Conservation (phyloP, 2,888 invertebrate genomes). For the Agonopterix alstromeriana region DNA sequence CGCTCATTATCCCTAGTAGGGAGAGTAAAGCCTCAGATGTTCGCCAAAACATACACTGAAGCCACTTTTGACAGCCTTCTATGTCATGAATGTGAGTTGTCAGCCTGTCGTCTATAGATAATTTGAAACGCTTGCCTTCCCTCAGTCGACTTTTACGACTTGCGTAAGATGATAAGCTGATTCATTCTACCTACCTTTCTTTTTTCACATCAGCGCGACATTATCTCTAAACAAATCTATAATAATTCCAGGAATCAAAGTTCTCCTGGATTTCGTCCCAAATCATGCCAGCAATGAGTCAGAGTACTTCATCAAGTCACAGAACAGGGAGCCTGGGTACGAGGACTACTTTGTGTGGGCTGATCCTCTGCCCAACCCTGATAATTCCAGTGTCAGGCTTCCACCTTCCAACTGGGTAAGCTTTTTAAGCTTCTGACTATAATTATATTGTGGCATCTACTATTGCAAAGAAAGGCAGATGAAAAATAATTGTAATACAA, state of each 20-base stretch:
- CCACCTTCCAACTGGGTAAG: conserved; percentile 75
- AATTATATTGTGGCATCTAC: background rate
- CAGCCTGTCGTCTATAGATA: too few relatives aligned
- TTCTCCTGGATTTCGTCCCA: conserved; percentile 82
- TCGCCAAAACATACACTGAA: too few relatives aligned
- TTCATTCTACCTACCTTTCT: too few relatives aligned
- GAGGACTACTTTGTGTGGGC: conserved; percentile 88
- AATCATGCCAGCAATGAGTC: conserved; percentile 85
- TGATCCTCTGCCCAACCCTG: conserved; percentile 64
- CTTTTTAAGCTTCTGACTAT: too few relatives aligned
- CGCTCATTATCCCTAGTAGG: too few relatives aligned
- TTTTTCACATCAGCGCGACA: too few relatives aligned
- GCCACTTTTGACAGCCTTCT: too few relatives aligned
- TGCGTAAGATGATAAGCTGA: too few relatives aligned
- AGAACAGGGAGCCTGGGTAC: conserved; percentile 75
- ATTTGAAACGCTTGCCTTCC: too few relatives aligned
- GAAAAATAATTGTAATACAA: background rate
- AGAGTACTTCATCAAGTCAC: conserved; percentile 87
- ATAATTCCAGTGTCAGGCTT: conserved; percentile 33
- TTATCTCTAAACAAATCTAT: background rate
- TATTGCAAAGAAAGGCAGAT: background rate
- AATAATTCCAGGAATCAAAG: conserved; percentile 52
- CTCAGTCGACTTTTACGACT: too few relatives aligned
- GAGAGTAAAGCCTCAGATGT: too few relatives aligned
- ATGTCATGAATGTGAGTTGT: too few relatives aligned